A percentile compares a stretch with the other conserved stretches of the same genome.
These are phyloP conservation scores for Pediacus dermestoides DNA, from an alignment of 2,888 invertebrate genomes.

Conservation along the genomic window DNA sequence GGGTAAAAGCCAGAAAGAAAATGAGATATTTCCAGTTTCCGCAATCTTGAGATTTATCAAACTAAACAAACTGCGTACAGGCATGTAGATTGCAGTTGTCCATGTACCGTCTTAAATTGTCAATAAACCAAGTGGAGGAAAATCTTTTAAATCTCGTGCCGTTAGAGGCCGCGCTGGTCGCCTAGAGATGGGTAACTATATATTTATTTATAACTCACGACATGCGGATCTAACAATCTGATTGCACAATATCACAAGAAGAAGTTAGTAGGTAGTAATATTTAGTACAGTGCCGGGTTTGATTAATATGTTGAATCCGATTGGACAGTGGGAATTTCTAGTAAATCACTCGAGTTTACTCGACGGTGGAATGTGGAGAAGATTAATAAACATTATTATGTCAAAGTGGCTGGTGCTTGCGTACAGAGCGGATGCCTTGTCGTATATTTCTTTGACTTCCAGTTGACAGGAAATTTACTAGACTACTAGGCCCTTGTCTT, in stretches of 20 bases:
- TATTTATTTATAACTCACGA: constrained; percentile 42
- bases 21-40: constrained; percentile 28
- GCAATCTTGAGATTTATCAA: constrained; percentile 34
- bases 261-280: too few species aligned
- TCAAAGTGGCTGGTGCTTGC: constrained; percentile 3
- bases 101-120: constrained; percentile 36
- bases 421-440: too few species aligned
- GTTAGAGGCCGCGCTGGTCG: constrained; percentile 28
- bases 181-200: constrained; percentile 37
- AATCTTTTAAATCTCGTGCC: constrained; percentile 34
- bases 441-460: too few species aligned
- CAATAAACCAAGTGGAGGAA: constrained; percentile 35
- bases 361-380: constrained; percentile 1
- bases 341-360: constrained; percentile 1
- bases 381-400: constrained; percentile 2
- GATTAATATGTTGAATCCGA: constrained; percentile 33
- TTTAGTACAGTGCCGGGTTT: constrained; percentile 25
- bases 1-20: too few species aligned
- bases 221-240: constrained; percentile 28
- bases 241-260: constrained; percentile 33
- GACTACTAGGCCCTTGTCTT: too few species aligned
- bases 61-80: constrained; percentile 36
- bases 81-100: constrained; percentile 29
- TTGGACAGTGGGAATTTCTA: constrained; percentile 7
- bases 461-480: too few species aligned